Evolutionary conservation across 2,113 vertebrate genomes (phyloP).

Genomic region (Camelus dromedarius): DNA sequence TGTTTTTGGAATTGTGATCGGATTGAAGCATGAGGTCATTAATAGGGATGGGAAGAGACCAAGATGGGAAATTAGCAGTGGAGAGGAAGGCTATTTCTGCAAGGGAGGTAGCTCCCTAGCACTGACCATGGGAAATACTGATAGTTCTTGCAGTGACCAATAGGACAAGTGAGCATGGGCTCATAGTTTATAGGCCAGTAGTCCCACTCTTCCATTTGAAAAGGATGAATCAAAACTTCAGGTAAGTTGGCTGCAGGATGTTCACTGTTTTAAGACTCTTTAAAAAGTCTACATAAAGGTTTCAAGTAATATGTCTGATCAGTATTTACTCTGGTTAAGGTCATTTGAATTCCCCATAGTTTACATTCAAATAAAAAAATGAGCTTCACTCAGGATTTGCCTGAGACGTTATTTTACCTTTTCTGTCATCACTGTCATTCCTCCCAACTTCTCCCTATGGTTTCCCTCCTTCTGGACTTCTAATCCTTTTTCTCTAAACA

Average conservation of each 20-base stretch:
- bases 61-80: background rate
- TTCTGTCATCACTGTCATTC: background rate
- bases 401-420: background rate
- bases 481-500: background rate
- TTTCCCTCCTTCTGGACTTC: background rate
- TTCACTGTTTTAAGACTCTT: background rate
- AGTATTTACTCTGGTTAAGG: conserved; percentile 1
- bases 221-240: conserved; percentile 7
- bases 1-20: background rate
- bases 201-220: background rate
- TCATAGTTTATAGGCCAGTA: background rate
- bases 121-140: background rate
- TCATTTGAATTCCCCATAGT: conserved; percentile 19
- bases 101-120: background rate
- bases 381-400: background rate
- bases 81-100: background rate
- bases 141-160: background rate
- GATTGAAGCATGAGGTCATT: background rate
- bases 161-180: background rate
- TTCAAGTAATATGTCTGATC: background rate
- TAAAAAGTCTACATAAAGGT: background rate
- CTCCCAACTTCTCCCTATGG: background rate
- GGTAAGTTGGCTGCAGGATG: background rate
- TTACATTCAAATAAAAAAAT: conserved; percentile 5
- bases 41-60: background rate